Evolutionary conservation across 2,113 vertebrate species (phyloP), one percentile per base, ranked within the genome.

Genomic region (Perognathus longimembris): DNA sequence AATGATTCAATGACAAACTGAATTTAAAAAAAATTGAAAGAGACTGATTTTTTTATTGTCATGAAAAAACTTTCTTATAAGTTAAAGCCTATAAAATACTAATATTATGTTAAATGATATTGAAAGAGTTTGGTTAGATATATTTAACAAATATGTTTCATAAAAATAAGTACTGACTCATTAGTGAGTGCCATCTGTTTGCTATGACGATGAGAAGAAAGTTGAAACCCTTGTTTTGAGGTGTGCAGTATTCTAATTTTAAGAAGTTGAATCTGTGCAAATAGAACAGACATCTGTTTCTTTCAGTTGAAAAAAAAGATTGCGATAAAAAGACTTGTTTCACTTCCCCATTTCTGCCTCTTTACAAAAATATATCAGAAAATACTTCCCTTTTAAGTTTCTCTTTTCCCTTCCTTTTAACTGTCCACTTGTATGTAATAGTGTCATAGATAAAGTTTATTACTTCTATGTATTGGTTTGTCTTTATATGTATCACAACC

Each of bases 321-420:
- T 64, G 61, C 12, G 21, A 50, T 15, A 26, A 32, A 34, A 77
- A 71, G 89, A 50, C 3, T 69, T 59, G 28, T 92, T 88, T 79
- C 76, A 78, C 28, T 95, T 97, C 96, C 88, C n/a, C 77, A 69
- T 96, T 94, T 93, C 54, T 64, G 14, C 63, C 18, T 83, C 73
- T 94, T 77, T 40, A 77, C 63, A 40, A 63, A 95, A 92, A 74
- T 42, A 40, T 8, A 50, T 59, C 18, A 85, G 73, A 67, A 17
- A 57, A 20, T 24, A 92, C 76, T 97, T 96, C 92, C 89, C 34
- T 36, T 61, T 94, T 93, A 89, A 73, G 21, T 91, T 74, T 42
- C 20, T 75, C 9, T 20, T 63, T 38, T 81, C 40, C 26, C 32
- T 85, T 73, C 38, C 40, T 79, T 63, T 79, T 74, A 67, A 61